phyloP scores from a whole-genome alignment of 2,113 vertebrate genomes.

The Athene cunicularia region DNA sequence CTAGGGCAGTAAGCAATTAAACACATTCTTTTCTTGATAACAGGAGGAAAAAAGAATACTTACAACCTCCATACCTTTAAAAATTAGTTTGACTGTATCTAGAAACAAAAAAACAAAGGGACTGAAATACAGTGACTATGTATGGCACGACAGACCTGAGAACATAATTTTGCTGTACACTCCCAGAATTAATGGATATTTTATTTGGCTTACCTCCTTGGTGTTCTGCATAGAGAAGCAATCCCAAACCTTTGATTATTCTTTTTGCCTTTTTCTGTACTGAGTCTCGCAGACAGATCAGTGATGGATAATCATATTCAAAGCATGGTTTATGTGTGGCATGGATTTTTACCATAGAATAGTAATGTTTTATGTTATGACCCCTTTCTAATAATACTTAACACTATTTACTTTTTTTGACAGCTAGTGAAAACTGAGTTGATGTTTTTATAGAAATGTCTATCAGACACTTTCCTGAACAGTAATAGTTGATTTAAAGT shows the following conservation, averaged over 20 bases:
- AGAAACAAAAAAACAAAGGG: not conserved
- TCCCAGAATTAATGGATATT: not conserved
- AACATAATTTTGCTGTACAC: not conserved
- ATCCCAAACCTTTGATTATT: not conserved
- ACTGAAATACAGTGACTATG: not conserved
- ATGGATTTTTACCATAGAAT: not conserved
- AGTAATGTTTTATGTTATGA: not conserved
- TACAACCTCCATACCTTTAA: not conserved
- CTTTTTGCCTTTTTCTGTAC: not conserved
- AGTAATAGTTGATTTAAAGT: not conserved
- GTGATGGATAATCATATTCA: not conserved
- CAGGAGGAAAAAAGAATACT: not conserved
- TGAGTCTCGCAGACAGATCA: not conserved
- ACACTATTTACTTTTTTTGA: not conserved
- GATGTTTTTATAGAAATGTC: not conserved
- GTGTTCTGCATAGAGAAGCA: not conserved
- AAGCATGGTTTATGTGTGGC: not conserved
- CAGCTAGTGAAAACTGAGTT: not conserved
- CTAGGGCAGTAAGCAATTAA: conserved; percentile 2
- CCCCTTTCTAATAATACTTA: not conserved
- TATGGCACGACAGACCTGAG: not conserved
- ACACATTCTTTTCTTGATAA: not conserved
- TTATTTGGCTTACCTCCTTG: not conserved
- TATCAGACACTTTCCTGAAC: not conserved
- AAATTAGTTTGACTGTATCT: not conserved